These are phyloP conservation scores for Latrodectus elegans DNA, from an alignment of 2,888 invertebrate species.

Conservation along the genomic window DNA sequence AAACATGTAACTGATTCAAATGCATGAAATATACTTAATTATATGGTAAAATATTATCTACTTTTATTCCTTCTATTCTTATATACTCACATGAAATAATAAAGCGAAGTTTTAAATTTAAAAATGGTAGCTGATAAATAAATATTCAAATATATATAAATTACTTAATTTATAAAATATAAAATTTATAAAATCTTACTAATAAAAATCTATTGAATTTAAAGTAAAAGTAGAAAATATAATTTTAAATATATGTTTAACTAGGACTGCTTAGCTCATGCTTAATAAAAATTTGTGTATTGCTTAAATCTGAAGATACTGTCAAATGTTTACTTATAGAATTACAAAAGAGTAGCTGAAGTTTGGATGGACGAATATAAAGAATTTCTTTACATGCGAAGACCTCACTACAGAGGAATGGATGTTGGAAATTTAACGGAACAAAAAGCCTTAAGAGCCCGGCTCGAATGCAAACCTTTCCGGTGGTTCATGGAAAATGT, in stretches of 20 bases:
- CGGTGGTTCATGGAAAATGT: constrained; percentile 95
- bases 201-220: neutral
- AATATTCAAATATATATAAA: neutral
- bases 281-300: neutral
- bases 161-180: neutral
- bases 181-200: neutral
- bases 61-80: neutral
- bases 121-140: neutral
- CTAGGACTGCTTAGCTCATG: neutral
- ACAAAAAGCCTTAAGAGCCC: constrained; percentile 84
- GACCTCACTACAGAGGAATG: constrained; percentile 84
- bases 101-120: neutral
- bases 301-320: too few relatives aligned
- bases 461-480: constrained; percentile 90
- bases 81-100: neutral
- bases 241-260: neutral
- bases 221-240: neutral
- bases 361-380: constrained; percentile 99
- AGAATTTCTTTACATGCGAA: constrained; percentile 85
- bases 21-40: neutral
- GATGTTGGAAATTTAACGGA: constrained; percentile 87
- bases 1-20: neutral
- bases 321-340: constrained; percentile 77
- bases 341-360: constrained; percentile 92
- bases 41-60: too few relatives aligned